Percentiles rank a stretch among this genome's conserved stretches.
Evolutionary conservation across 1,140 invertebrate species (phyloP).

Genomic region (Drosophila melanica): DNA sequence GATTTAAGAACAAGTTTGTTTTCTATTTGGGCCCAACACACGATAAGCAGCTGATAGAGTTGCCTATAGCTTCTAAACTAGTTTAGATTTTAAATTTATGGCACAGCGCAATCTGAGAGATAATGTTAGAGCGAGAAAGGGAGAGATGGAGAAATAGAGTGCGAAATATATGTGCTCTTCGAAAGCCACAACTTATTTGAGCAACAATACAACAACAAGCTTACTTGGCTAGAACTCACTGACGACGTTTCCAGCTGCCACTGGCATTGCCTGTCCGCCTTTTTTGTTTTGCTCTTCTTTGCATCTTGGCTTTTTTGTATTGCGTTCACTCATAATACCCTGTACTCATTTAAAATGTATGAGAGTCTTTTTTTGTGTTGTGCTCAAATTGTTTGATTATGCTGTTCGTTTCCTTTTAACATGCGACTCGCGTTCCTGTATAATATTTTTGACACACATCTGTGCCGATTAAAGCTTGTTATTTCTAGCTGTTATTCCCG

Average conservation of each 20-base stretch:
- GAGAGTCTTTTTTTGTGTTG: too few species aligned
- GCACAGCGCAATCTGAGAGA: constrained; percentile 1
- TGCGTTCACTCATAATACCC: background rate
- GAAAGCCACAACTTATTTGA: constrained; percentile 26
- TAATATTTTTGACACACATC: too few species aligned
- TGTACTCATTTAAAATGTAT: background rate
- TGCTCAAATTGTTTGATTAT: too few species aligned
- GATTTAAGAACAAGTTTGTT: background rate
- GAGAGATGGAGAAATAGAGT: background rate
- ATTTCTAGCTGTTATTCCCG: too few species aligned
- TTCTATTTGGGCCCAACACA: background rate
- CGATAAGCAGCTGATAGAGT: background rate
- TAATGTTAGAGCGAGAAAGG: background rate
- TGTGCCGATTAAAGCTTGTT: too few species aligned
- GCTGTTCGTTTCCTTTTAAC: constrained; percentile 13
- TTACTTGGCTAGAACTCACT: constrained; percentile 25
- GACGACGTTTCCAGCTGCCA: constrained; percentile 43
- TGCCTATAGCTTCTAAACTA: constrained; percentile 24
- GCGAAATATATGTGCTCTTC: constrained; percentile 4
- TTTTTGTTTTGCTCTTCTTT: constrained; percentile 46
- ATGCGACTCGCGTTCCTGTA: too few species aligned
- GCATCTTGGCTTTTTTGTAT: constrained; percentile 18
- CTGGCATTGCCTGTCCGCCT: constrained; percentile 49
- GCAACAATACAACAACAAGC: constrained; percentile 6
- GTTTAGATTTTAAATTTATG: constrained; percentile 44